Base-by-base conservation (phyloP, 1,140 invertebrate genomes). In the Ceratosolen fusciceps region DNA sequence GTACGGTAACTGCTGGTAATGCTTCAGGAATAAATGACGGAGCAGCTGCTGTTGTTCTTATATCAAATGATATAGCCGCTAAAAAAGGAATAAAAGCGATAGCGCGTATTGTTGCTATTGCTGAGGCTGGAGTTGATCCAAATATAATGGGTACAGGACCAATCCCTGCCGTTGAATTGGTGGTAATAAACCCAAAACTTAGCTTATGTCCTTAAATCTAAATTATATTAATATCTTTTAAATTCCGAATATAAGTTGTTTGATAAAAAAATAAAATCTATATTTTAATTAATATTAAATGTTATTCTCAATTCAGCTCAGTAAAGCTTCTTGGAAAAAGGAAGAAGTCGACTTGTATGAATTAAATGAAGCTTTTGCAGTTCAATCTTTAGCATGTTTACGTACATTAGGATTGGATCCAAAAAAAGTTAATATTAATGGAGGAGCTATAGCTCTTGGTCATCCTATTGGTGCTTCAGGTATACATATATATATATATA, bases 301-400 rank as follows among this genome's bases (percentile, higher is more conserved):
- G 58, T 81, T 62, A 49, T 70, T 80, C 73, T 86, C 71, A 79
- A 89, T 90, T 49, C 81, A 96, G 95, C 82, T 96, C 8, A 86
- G 92, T 75, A 96, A 96, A 91, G 93, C 94, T n/a, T 92, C 92
- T 7, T 97, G 96, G 96, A 90, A 86, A 0, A 93, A 94, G 60
- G 93, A 96, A 24, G 93, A 97, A 81, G 96, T 98, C 37, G 96
- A 98, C 91, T 89, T 97, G 2, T 96, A 94, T 86, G 97, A 98
- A 91, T 87, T 99, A 60, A 97, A 97, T 85, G 96, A 97, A 90
- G 96, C 95, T 0, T 97, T 96, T 88, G 95, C 96, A 21, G 92
- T 93, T 19, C 95, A 97, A 88, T 91, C 93, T 0, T 83, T 97
- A 24, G 93, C 93, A 31, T 94, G 95, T 39, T 74, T 93, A 1